These are phyloP conservation scores for Antechinus stuartii DNA, from an alignment of 2,113 vertebrate genomes.

Conservation along the genomic window DNA sequence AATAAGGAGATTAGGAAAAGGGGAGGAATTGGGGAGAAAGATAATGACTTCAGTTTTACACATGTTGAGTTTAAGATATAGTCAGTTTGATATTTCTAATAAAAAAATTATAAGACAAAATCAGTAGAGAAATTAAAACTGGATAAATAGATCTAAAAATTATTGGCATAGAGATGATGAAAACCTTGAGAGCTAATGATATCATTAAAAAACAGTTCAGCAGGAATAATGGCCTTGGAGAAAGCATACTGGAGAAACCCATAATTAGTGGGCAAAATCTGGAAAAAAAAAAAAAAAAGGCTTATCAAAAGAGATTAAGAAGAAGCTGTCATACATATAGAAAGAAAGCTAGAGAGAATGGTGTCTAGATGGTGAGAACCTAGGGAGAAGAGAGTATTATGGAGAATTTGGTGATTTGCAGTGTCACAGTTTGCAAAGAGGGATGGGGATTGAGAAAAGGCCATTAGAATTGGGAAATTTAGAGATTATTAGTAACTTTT, in stretches of 20 bases:
- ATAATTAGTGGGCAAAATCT: neutral
- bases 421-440: neutral
- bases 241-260: neutral
- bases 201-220: neutral
- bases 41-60: neutral
- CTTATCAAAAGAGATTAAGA: neutral
- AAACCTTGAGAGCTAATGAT: neutral
- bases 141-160: neutral
- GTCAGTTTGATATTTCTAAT: neutral
- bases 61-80: neutral
- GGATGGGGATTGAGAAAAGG: neutral
- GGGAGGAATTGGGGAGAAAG: neutral
- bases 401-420: neutral
- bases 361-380: neutral
- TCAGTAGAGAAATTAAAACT: neutral
- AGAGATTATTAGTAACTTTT: neutral
- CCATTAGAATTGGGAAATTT: neutral
- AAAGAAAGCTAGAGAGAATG: neutral
- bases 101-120: neutral
- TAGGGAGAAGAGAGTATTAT: neutral
- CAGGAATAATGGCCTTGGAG: neutral
- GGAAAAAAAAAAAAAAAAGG: neutral
- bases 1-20: neutral
- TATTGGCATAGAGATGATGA: neutral
- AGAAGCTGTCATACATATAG: neutral